Base-by-base conservation (phyloP, 30 jellyfish, hydroid and myxozoan genomes). In the Catostylus mosaicus region DNA sequence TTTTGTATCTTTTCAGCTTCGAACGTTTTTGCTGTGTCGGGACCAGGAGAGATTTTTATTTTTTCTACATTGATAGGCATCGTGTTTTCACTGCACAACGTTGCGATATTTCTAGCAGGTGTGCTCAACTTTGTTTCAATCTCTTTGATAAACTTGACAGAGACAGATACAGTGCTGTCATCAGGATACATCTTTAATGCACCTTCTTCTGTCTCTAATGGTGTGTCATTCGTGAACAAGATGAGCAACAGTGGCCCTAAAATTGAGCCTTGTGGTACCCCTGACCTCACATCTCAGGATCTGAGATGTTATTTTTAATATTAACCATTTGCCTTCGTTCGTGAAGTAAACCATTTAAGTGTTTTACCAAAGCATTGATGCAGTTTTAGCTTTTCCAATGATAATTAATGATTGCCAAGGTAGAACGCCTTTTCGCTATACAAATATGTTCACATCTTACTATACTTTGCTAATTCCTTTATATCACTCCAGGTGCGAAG, bases 261-360 rank as follows among this genome's bases (percentile, higher is more conserved):
- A 66, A 67, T 82, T 79, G 90, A 64, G 43, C 90, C 90, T 79
- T 79, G 80, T 78, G 89, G 89, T 33, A 78, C 89, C 89, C 89
- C 90, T 79, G 81, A 62, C 90, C 64, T 62, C 78, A 79, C 90
- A 79, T 82, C 82, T 79, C 90, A 66, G 90, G 90, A 79, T 64
- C 83, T 79, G 82, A 79, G 90, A 36, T 79, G 82, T 79, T 79
- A 65, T 62, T 79, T 79, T 79, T 62, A 47, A 79, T 62, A 78
- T 79, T 65, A 62, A 79, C 74, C 82, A 79, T 64, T 45, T 45
- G 80, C 75, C 64, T 79, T 27, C 90, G 83, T 63, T 79, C 90
- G 0, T 59, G 89, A 79, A 63, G 90, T 64, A 82, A 63, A 64
- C 82, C 82, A 79, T 79, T 62, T 82, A 27, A 79, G 76, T 79